Evolutionary conservation across 2,113 vertebrate species (phyloP), one percentile per base, ranked within the genome.

Genomic region (Neogale vison): DNA sequence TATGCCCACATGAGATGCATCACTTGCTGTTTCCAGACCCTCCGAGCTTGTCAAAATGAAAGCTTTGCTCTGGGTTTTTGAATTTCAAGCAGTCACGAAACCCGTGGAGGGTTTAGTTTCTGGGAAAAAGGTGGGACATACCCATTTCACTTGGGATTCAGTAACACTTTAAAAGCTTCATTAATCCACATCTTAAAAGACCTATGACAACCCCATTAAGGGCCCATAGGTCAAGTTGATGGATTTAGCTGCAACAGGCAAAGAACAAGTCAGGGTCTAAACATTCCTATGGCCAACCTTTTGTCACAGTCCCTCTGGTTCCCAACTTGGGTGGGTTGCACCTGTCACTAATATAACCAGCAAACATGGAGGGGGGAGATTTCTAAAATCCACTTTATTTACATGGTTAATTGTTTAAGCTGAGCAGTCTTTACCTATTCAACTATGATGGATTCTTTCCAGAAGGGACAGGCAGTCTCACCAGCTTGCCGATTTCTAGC

Each of bases 341-440:
- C 87, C 76, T 26, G 29, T 88, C 77, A 18, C 55, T 94, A 47
- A 96, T 61, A 71, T 29, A 67, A 61, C 12, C 59, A 45, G 20
- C 86, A 80, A 57, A 90, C 84, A 95, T 18, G 10, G 89, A 26
- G 82, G 10, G 90, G 90, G 4, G 23, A 52, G 95, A 93, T 81
- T 55, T 83, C 93, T 77, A 80, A 82, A 76, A 96, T n/a, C 90
- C 90, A 94, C 96, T 91, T 96, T 52, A 80, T 98, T 97, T 94
- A 87, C 45, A 61, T 81, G 26, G 82, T 69, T 95, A 93, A 98
- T 90, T 94, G 95, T 57, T 96, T 80, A 72, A 61, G 63, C 36
- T 76, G 95, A 96, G 39, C 67, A 94, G 71, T 63, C 72, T 98
- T 96, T 50, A 13, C 50, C 45, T 69, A 55, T 69, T 57, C 90